Percentiles rank a stretch among this genome's conserved stretches.
phyloP scores from a whole-genome alignment of 2,113 vertebrate species.

The Microtus montanus region DNA sequence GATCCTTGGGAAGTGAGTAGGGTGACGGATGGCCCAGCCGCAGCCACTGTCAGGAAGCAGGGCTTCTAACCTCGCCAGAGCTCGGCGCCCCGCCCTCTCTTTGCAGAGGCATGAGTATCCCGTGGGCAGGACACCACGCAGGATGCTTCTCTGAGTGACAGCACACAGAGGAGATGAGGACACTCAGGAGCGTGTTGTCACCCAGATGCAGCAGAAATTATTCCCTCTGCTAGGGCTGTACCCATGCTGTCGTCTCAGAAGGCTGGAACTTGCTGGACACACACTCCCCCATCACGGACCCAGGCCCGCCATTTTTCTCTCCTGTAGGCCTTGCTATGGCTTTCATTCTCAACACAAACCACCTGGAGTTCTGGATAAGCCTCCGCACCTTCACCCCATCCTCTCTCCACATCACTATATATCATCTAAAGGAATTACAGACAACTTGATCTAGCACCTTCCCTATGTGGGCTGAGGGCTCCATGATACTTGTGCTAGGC shows the following conservation, averaged over 20 bases:
- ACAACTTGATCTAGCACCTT: background rate
- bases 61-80: background rate
- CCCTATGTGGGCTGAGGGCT: background rate
- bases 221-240: background rate
- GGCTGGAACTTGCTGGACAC: background rate
- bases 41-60: background rate
- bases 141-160: background rate
- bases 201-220: background rate
- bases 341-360: background rate
- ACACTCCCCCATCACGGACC: background rate
- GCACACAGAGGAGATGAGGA: background rate
- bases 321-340: background rate
- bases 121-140: background rate
- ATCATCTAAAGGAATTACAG: background rate
- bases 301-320: too few species aligned
- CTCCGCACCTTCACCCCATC: background rate
- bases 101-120: fast-evolving
- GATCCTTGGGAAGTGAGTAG: background rate
- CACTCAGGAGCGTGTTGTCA: background rate
- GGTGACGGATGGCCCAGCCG: background rate
- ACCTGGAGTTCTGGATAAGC: background rate
- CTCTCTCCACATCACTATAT: background rate
- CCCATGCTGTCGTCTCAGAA: background rate
- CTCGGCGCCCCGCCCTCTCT: too few species aligned
- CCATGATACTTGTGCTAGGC: background rate